These are phyloP conservation scores for Chionomys nivalis DNA, from an alignment of 2,113 vertebrate genomes.

Conservation along the genomic window DNA sequence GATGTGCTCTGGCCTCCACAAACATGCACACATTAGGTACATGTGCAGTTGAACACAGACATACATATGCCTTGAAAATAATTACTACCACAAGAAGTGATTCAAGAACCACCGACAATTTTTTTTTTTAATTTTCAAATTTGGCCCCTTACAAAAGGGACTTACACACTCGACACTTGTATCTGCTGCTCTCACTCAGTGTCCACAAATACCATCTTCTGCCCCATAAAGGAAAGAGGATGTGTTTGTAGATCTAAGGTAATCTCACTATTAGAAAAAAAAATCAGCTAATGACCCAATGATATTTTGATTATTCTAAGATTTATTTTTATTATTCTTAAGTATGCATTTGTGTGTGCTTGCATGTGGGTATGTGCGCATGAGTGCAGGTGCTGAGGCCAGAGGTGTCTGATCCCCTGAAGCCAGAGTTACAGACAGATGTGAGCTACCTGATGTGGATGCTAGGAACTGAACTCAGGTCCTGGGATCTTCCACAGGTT, in stretches of 20 bases:
- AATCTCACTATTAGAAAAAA: neutral
- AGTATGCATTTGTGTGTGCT: neutral
- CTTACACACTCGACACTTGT: neutral
- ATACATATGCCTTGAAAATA: neutral
- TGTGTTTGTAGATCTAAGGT: neutral
- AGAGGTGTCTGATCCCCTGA: neutral
- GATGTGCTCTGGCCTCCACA: neutral
- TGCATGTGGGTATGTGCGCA: neutral
- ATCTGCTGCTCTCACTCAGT: neutral
- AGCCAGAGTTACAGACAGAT: neutral
- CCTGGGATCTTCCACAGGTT: neutral
- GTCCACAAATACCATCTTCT: neutral
- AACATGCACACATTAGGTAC: neutral
- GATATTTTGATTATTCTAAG: neutral
- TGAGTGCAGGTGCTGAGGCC: neutral
- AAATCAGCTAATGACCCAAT: neutral
- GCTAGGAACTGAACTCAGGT: neutral
- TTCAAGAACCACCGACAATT: neutral
- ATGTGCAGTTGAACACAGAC: neutral
- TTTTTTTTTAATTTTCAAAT: neutral
- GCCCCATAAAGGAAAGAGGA: neutral
- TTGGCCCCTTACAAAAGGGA: neutral
- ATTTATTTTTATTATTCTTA: neutral
- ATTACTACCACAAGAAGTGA: neutral
- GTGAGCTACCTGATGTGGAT: neutral